Evolutionary conservation across 2,888 invertebrate species (phyloP), one percentile per base, ranked within the genome.

Genomic region (Agrotis segetum): DNA sequence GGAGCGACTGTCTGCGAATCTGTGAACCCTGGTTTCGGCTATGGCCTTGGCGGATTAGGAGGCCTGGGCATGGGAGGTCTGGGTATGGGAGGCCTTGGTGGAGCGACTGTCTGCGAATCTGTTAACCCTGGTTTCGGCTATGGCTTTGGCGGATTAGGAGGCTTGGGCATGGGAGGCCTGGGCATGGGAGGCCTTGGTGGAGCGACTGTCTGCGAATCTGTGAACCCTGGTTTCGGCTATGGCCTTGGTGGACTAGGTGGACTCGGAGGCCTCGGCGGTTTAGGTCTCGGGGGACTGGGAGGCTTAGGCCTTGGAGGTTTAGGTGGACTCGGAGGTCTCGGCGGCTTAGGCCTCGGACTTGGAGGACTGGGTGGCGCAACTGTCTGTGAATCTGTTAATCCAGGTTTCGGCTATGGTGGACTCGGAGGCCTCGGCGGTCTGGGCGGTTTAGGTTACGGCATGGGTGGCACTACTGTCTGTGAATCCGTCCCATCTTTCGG

Each of bases 1-100:
- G 77, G 75, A 50, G 14, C 82, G 58, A 84, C 82, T 62, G 82
- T 82, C 79, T 84, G 84, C 73, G 82, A 82, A 75, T 68, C 84
- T 24, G 53, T 40, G 61, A 4, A 70, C 74, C 2, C 0, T 69
- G 40, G 9, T 11, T 52, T 65, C 29, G 75, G 77, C 21, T 6
- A 11, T 9, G 40, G 40, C 11, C 50, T 70, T 40, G 40, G 34
- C 7, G 73, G 73, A 7, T 0, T 71, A 0, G 74, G 71, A 9
- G 17, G 44, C 1, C 9, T 60, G 1, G 67, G 67, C 1, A n/a
- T n/a, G n/a, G n/a, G n/a, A n/a, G n/a, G n/a, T n/a, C n/a, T n/a
- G n/a, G n/a, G n/a, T n/a, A n/a, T n/a, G n/a, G 74, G 71, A 9
- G 17, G 44, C 1, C 9, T 60, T 1, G 67, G 67, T 0, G 2